Conservation (phyloP, 2,888 invertebrate species). For the Auanema freiburgensis region DNA sequence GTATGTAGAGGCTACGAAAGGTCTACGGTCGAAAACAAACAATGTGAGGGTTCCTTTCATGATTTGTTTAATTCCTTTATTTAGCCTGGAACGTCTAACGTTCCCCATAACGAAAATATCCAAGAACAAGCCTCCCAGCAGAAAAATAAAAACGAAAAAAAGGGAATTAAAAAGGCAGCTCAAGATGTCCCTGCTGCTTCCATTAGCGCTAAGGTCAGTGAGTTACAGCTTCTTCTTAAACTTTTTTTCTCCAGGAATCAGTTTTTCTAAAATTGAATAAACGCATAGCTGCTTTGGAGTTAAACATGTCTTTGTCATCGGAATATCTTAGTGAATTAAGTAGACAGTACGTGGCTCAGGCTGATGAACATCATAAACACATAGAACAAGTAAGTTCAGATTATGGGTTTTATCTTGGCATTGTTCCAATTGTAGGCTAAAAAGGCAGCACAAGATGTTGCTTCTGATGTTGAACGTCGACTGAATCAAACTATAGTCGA, state of each 20-base stretch:
- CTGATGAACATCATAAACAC: slow-evolving; percentile 22
- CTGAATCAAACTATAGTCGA: slow-evolving; percentile 16
- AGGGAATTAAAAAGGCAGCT: too few relatives aligned
- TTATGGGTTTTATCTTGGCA: neutral
- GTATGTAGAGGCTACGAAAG: too few relatives aligned
- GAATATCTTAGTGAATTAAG: slow-evolving; percentile 95
- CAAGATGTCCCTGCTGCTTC: slow-evolving; percentile 31
- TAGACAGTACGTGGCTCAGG: slow-evolving; percentile 62
- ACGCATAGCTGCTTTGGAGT: slow-evolving; percentile 82
- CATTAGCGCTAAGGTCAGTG: slow-evolving; percentile 71
- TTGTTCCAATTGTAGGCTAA: slow-evolving; percentile 13
- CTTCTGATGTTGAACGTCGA: slow-evolving; percentile 14
- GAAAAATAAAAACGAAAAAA: neutral
- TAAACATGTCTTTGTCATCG: slow-evolving; percentile 92
- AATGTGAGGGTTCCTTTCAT: too few relatives aligned
- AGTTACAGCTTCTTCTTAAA: neutral
- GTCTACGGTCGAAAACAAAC: too few relatives aligned
- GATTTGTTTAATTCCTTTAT: too few relatives aligned
- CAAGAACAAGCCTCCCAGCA: neutral
- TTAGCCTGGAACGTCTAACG: too few relatives aligned
- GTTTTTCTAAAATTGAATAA: slow-evolving; percentile 94
- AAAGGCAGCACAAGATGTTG: slow-evolving; percentile 16
- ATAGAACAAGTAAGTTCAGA: slow-evolving; percentile 8
- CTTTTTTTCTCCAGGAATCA: slow-evolving; percentile 18
- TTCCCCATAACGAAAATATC: too few relatives aligned